These are phyloP conservation scores for Drosophila formosana DNA, from an alignment of 2,888 invertebrate species.

Conservation along the genomic window DNA sequence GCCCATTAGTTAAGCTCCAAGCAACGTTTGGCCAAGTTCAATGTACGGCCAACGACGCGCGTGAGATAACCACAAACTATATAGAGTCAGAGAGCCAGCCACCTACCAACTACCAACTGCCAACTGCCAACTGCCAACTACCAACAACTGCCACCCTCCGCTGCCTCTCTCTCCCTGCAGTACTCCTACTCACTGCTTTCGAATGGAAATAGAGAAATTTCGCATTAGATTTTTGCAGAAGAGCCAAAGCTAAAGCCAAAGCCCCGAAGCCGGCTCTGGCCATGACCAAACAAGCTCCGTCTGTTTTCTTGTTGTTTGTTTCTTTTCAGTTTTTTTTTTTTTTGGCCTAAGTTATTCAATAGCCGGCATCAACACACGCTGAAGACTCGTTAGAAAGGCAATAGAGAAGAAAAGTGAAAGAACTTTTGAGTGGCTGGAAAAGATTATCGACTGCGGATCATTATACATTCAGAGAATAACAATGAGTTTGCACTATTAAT, in stretches of 20 bases:
- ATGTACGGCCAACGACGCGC: conserved; percentile 72
- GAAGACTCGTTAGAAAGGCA: conserved; percentile 51
- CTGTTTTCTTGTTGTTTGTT: conserved; percentile 13
- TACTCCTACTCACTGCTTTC: conserved; percentile 27
- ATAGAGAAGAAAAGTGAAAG: conserved; percentile 73
- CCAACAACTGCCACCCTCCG: conserved; percentile 10
- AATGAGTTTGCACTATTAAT: conserved; percentile 10
- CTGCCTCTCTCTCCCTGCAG: conserved; percentile 6
- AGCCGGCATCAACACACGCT: conserved; percentile 20
- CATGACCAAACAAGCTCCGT: conserved; percentile 48
- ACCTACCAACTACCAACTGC: conserved; percentile 11
- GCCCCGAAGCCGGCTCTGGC: conserved; percentile 35
- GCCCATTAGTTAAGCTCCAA: conserved; percentile 55
- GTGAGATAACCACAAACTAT: conserved; percentile 46
- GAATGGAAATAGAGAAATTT: conserved; percentile 77
- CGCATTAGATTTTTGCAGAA: conserved; percentile 76
- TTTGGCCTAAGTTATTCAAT: conserved; percentile 49
- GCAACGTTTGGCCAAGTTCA: conserved; percentile 69
- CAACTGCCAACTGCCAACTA: conserved; percentile 34
- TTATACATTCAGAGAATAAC: conserved; percentile 33
- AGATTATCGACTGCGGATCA: conserved; percentile 1
- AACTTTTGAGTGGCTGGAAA: conserved; percentile 39
- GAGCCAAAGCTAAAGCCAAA: conserved; percentile 20
- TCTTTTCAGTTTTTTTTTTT: conserved; percentile 13
- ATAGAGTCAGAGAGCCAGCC: conserved; percentile 18